Conservation (phyloP, 2,113 vertebrate species). For the Aegotheles bennettii region DNA sequence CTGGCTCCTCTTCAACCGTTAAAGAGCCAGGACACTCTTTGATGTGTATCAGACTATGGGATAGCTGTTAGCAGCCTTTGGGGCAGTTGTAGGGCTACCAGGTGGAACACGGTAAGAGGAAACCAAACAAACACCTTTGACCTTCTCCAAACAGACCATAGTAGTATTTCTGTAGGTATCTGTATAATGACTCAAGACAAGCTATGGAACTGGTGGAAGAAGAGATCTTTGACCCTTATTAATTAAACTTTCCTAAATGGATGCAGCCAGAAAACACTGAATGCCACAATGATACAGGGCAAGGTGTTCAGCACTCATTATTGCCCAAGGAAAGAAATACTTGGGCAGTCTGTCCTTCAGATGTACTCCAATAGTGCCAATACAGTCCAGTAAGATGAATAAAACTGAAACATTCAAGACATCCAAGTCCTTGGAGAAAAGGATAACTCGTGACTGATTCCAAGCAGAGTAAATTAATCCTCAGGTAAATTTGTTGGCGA, state of each 20-base stretch:
- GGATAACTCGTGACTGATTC: not conserved
- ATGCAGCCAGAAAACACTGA: not conserved
- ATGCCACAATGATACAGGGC: not conserved
- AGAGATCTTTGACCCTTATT: not conserved
- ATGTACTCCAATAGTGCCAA: not conserved
- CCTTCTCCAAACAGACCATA: not conserved
- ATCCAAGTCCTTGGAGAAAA: not conserved
- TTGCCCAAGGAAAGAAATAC: not conserved
- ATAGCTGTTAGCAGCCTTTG: not conserved
- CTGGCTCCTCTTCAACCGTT: not conserved
- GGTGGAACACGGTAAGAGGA: not conserved
- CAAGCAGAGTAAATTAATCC: not conserved
- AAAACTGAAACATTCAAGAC: not conserved
- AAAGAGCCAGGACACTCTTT: not conserved
- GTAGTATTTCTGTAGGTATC: not conserved
- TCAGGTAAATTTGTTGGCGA: not conserved
- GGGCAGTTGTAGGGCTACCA: not conserved
- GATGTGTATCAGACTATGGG: not conserved
- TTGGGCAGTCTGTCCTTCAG: not conserved
- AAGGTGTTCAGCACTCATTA: not conserved
- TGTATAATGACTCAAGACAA: not conserved
- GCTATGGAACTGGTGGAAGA: not conserved
- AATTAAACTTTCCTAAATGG: not conserved
- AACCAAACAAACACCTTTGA: not conserved
- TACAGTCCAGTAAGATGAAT: not conserved